Percentiles rank a stretch among this genome's conserved stretches.
Conservation (phyloP, 2,797 vertebrate species). For the Sarcophilus harrisii region DNA sequence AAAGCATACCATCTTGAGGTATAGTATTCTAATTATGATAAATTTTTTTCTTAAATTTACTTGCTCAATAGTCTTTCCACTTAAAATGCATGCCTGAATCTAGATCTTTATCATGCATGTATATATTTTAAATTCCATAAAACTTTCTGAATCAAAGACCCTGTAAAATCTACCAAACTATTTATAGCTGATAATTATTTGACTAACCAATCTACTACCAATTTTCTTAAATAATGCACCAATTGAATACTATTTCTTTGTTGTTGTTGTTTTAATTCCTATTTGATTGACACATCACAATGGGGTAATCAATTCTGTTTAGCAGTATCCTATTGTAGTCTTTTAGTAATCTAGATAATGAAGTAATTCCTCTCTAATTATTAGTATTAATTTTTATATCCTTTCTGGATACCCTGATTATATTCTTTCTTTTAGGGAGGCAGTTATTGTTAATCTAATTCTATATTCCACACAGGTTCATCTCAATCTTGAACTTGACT, state of each 20-base stretch:
- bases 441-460: slow-evolving; percentile 73
- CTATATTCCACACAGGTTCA: slow-evolving; percentile 50
- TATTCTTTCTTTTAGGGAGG: slow-evolving; percentile 58
- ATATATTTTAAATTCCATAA: slow-evolving; percentile 45
- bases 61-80: neutral
- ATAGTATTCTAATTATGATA: neutral
- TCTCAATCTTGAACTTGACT: slow-evolving; percentile 59
- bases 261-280: slow-evolving; percentile 38
- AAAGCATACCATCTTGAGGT: neutral
- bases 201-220: slow-evolving; percentile 22
- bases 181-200: slow-evolving; percentile 63
- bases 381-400: slow-evolving; percentile 78
- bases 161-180: slow-evolving; percentile 64
- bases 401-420: slow-evolving; percentile 62
- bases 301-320: slow-evolving; percentile 66
- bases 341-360: slow-evolving; percentile 71
- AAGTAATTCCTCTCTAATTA: slow-evolving; percentile 75
- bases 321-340: slow-evolving; percentile 62
- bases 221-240: slow-evolving; percentile 43
- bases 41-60: neutral
- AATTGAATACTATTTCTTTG: slow-evolving; percentile 62
- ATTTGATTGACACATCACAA: slow-evolving; percentile 54
- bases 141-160: slow-evolving; percentile 40
- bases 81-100: slow-evolving; percentile 40
- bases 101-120: neutral